Evolutionary conservation across 2,888 invertebrate species (phyloP).

Genomic region (Parnassius mnemosyne): DNA sequence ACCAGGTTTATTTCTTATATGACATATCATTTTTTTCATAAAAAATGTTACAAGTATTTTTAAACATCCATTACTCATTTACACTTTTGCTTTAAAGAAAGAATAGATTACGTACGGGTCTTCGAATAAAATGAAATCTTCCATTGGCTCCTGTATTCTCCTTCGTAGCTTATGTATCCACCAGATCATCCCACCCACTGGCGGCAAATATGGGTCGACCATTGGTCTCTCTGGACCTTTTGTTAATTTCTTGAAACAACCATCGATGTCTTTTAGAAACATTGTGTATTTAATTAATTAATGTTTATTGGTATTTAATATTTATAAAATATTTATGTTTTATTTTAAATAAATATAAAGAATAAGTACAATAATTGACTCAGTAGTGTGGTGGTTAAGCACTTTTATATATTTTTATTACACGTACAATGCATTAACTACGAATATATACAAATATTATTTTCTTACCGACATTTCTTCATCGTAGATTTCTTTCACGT

Average conservation of each 20-base stretch:
- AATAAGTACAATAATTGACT: too few species aligned
- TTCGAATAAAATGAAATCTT: conserved; percentile 83
- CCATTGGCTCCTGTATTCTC: conserved; percentile 80
- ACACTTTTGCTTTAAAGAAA: too few species aligned
- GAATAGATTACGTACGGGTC: conserved; percentile 75
- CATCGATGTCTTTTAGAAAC: neutral
- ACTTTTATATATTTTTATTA: too few species aligned
- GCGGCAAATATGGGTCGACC: conserved; percentile 86
- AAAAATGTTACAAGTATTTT: neutral
- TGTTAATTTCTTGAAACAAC: conserved; percentile 49
- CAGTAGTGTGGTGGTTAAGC: too few species aligned
- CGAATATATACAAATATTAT: too few species aligned
- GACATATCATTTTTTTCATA: neutral
- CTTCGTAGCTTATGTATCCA: conserved; percentile 85
- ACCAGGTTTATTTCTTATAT: too few species aligned
- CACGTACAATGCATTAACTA: too few species aligned
- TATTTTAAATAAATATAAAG: too few species aligned
- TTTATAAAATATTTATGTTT: too few species aligned
- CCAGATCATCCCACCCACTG: conserved; percentile 86
- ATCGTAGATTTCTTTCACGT: conserved; percentile 83
- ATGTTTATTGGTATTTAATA: too few species aligned
- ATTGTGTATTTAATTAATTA: too few species aligned
- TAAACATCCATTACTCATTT: too few species aligned
- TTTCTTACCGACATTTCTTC: conserved; percentile 70
- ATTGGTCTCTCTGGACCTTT: conserved; percentile 71